Evolutionary conservation across 2,888 invertebrate species (phyloP).

Genomic region (Conops quadrifasciatus): DNA sequence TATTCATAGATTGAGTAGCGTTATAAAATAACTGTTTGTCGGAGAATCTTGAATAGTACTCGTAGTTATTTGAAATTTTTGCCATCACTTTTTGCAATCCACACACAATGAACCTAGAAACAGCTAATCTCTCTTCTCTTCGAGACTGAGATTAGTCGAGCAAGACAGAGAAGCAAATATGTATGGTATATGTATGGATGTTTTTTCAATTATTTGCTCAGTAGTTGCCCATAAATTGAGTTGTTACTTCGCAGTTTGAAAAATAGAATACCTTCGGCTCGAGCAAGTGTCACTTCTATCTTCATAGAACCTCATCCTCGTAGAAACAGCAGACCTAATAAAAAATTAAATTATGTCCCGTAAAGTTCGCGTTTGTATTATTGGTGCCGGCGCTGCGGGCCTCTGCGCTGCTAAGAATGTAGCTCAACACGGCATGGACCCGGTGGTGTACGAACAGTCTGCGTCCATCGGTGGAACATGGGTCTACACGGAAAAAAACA

Average conservation of each 20-base stretch:
- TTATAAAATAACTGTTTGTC: too few species aligned
- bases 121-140: too few species aligned
- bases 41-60: too few species aligned
- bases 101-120: too few species aligned
- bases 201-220: too few species aligned
- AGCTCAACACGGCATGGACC: conserved; percentile 66
- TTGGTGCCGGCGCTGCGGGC: conserved; percentile 92
- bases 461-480: conserved; percentile 86
- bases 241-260: not conserved
- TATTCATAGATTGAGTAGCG: too few species aligned
- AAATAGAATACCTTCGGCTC: not conserved
- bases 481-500: conserved; percentile 83
- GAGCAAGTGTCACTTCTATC: not conserved
- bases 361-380: conserved; percentile 69
- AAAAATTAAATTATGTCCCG: conserved; percentile 38
- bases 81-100: too few species aligned
- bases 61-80: too few species aligned
- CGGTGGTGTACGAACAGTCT: conserved; percentile 80
- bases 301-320: not conserved
- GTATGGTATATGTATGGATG: too few species aligned
- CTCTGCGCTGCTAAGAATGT: conserved; percentile 80
- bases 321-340: not conserved
- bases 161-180: too few species aligned
- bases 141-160: too few species aligned
- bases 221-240: conserved; percentile 5